Base-by-base conservation (phyloP, 2,797 vertebrate species). In the Orestias chungarensis region DNA sequence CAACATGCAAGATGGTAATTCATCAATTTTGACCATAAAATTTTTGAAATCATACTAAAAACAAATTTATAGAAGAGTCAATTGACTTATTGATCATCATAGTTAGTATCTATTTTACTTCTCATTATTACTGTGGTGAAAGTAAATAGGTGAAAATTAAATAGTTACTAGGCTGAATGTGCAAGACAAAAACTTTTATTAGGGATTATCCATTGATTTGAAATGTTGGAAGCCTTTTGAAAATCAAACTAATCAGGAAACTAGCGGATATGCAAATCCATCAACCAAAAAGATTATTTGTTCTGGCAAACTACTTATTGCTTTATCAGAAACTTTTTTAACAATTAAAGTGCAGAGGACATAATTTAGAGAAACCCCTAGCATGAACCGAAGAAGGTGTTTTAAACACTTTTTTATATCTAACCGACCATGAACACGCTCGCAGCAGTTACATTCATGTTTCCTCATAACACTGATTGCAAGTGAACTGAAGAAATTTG, bases 381-480 rank as follows among this genome's bases (percentile, higher is more conserved):
- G 31, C 23, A 23, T n/a, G 57, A n/a, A 12, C 33, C 14, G 23
- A 38, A 61, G 33, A 4, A 55, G 67, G 11, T 35, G 23, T 71
- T 78, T 68, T 62, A 52, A 46, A 79, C 64, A 15, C 29, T 8
- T 18, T 31, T 50, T 67, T 43, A 25, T 49, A 50, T 20, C 29
- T 43, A n/a, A 65, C 64, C 74, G 67, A 49, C 65, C 64, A 71
- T 78, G 75, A 65, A 80, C 78, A 12, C 44, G 35, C 57, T 71
- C 61, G 66, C 54, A 71, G 75, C 10, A 55, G 33, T 81, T 87
- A 86, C 71, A 68, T 74, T 67, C 38, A 50, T 4, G 35, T 86
- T 85, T 73, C 80, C 83, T 88, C 76, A 83, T 74, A 50, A 71
- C 50, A 49, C 65, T 35, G 61, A 70, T 86, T 67, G 64, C 52